Evolutionary conservation across 1,140 invertebrate genomes (phyloP).

Genomic region (Acyrthosiphon pisum): DNA sequence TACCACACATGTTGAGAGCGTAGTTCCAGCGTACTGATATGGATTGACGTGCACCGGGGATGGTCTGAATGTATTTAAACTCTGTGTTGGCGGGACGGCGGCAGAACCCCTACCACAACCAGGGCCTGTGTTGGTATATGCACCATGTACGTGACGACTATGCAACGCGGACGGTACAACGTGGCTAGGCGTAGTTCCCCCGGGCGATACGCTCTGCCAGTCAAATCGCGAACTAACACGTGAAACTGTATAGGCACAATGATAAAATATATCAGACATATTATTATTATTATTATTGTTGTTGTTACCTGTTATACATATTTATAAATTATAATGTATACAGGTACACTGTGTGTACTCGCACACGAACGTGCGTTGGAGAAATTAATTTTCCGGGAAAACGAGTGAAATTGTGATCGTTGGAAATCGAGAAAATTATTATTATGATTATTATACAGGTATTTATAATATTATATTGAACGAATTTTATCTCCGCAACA

Average conservation of each 20-base stretch:
- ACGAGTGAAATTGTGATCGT: not conserved
- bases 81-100: slow-evolving; percentile 34
- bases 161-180: not conserved
- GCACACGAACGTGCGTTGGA: not conserved
- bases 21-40: not conserved
- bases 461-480: not conserved
- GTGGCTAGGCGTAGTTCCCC: not conserved
- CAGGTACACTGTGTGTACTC: too few relatives aligned
- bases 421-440: slow-evolving; percentile 4
- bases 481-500: not conserved
- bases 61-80: slow-evolving; percentile 48
- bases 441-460: not conserved
- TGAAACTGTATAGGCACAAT: slow-evolving; percentile 4
- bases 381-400: slow-evolving; percentile 14
- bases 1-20: slow-evolving; percentile 40
- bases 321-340: not conserved
- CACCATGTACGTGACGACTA: slow-evolving; percentile 19
- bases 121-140: not conserved
- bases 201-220: slow-evolving; percentile 47
- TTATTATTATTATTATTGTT: not conserved
- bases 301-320: not conserved
- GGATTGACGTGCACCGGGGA: slow-evolving; percentile 42
- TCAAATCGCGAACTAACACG: slow-evolving; percentile 49
- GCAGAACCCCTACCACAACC: slow-evolving; percentile 26
- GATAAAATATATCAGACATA: not conserved